Evolutionary conservation across 2,113 vertebrate species (phyloP).

Genomic region (Ictidomys tridecemlineatus): DNA sequence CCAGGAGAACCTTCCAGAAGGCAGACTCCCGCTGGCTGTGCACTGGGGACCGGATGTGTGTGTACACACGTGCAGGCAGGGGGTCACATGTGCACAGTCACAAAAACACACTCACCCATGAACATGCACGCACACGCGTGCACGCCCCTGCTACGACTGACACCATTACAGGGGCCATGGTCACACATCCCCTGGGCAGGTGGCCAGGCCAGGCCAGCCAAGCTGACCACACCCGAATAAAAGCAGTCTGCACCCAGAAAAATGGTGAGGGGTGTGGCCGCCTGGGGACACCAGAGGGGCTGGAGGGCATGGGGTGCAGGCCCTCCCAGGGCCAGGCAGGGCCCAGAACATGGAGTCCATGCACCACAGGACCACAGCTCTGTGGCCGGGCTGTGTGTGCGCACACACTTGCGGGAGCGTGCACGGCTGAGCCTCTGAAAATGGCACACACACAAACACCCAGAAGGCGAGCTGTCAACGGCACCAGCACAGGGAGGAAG

Average conservation of each 20-base stretch:
- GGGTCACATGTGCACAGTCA: too few relatives aligned
- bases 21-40: not conserved
- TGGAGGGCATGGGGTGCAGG: fast-evolving
- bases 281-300: too few relatives aligned
- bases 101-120: too few relatives aligned
- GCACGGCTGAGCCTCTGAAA: not conserved
- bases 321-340: fast-evolving
- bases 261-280: too few relatives aligned
- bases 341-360: fast-evolving
- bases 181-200: not conserved
- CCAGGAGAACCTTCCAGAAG: not conserved
- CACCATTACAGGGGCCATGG: not conserved
- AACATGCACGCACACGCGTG: too few relatives aligned
- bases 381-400: fast-evolving
- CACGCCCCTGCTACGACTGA: not conserved
- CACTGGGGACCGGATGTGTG: not conserved
- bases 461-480: not conserved
- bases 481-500: not conserved
- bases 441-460: not conserved
- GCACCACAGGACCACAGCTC: not conserved
- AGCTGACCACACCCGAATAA: fast-evolving
- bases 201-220: too few relatives aligned
- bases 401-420: too few relatives aligned
- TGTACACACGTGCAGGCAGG: not conserved
- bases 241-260: not conserved